Conservation (phyloP, 1,140 invertebrate genomes). For the Zaprionus africanus region DNA sequence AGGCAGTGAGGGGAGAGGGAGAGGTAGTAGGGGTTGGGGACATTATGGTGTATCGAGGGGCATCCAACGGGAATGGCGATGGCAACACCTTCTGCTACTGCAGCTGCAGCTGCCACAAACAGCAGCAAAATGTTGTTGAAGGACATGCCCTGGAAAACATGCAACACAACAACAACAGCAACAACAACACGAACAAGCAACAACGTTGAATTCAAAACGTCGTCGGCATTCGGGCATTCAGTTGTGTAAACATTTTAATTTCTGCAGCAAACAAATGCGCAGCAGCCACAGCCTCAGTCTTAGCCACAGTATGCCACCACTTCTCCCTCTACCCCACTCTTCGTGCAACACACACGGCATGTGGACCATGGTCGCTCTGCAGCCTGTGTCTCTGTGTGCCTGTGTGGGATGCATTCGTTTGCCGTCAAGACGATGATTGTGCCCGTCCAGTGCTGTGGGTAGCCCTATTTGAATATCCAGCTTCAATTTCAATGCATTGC, state of each 20-base stretch:
- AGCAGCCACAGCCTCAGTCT: conserved; percentile 62
- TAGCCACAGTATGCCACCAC: conserved; percentile 15
- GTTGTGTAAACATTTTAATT: conserved; percentile 83
- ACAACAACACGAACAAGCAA: conserved; percentile 31
- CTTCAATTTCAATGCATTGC: conserved; percentile 57
- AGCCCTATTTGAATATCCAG: conserved; percentile 53
- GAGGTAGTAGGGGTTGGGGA: background rate
- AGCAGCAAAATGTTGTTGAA: conserved; percentile 47
- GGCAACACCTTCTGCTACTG: conserved; percentile 36
- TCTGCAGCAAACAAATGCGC: conserved; percentile 75
- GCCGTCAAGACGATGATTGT: conserved; percentile 49
- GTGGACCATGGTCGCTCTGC: conserved; percentile 62
- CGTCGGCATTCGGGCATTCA: conserved; percentile 70
- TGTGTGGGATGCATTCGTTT: conserved; percentile 13
- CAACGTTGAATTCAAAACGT: conserved; percentile 72
- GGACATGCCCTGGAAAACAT: conserved; percentile 49
- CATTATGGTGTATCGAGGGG: conserved; percentile 4
- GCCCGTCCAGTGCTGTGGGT: conserved; percentile 11
- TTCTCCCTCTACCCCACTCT: background rate
- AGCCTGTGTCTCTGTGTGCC: background rate
- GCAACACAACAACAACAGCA: conserved; percentile 40
- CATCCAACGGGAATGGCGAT: conserved; percentile 10
- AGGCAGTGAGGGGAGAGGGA: background rate
- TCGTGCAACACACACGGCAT: conserved; percentile 20
- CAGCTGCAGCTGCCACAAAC: conserved; percentile 22